A percentile compares a stretch with the other conserved stretches of the same genome.
phyloP scores from a whole-genome alignment of 1,140 invertebrate genomes.

The Saxidomus purpurata region DNA sequence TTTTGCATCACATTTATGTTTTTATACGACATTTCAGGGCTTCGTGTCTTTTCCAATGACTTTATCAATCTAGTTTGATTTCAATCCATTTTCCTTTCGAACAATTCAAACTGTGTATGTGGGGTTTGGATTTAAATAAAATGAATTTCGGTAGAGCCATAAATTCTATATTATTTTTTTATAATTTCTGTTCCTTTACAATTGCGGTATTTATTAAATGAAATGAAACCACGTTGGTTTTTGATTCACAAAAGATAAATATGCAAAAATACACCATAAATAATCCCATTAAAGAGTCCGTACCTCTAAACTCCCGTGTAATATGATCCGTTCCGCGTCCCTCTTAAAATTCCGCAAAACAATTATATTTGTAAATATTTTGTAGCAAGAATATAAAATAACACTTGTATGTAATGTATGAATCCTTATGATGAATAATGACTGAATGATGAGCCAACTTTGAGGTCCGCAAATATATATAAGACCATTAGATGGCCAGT shows the following conservation, averaged over 20 bases:
- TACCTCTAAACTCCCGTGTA: background rate
- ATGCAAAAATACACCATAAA: constrained; percentile 18
- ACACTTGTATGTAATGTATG: background rate
- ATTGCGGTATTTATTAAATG: constrained; percentile 13
- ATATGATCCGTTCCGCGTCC: background rate
- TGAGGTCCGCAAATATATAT: background rate
- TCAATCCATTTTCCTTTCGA: background rate
- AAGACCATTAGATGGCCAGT: background rate
- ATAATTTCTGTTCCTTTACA: background rate
- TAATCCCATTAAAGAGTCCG: background rate
- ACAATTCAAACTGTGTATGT: background rate
- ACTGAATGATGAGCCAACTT: background rate
- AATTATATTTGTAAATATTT: constrained; percentile 8
- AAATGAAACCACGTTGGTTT: background rate
- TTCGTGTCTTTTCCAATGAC: no score
- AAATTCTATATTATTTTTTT: background rate
- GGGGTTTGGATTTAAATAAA: background rate
- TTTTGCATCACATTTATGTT: no score
- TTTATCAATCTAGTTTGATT: background rate
- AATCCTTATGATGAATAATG: background rate
- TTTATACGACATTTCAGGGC: no score
- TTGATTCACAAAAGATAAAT: constrained; percentile 19
- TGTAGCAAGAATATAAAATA: constrained; percentile 6
- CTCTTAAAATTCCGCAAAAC: background rate
- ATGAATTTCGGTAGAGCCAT: background rate